phyloP scores from a whole-genome alignment of 2,797 vertebrate species.

The Trachops cirrhosus region DNA sequence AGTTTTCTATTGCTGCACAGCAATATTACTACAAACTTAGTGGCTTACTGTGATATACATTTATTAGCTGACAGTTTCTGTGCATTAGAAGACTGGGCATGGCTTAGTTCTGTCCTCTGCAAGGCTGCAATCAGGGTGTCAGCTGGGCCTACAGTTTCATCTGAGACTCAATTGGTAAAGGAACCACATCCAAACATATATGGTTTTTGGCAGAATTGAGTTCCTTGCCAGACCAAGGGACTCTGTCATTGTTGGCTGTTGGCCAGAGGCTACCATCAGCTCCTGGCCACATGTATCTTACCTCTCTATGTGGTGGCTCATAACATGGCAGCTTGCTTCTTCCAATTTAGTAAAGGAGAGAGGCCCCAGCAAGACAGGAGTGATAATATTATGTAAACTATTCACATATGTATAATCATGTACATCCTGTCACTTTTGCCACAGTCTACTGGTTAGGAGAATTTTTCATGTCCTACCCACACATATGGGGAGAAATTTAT shows the following conservation, averaged over 20 bases:
- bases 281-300: neutral
- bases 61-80: neutral
- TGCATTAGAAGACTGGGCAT: neutral
- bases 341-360: neutral
- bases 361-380: neutral
- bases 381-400: neutral
- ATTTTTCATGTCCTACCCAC: neutral
- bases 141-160: neutral
- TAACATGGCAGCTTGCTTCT: neutral
- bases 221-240: neutral
- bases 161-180: neutral
- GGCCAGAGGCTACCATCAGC: neutral
- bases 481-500: neutral
- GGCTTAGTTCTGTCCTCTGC: neutral
- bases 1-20: neutral
- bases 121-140: neutral
- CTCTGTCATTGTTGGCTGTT: neutral
- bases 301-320: neutral
- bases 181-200: neutral
- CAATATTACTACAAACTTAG: neutral
- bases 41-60: neutral
- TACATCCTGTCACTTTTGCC: neutral
- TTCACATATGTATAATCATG: neutral
- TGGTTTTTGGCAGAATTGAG: neutral
- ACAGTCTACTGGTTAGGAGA: neutral